Evolutionary conservation across 2,113 vertebrate genomes (phyloP), one percentile per base, ranked within the genome.

Genomic region (Falcunculus frontatus): DNA sequence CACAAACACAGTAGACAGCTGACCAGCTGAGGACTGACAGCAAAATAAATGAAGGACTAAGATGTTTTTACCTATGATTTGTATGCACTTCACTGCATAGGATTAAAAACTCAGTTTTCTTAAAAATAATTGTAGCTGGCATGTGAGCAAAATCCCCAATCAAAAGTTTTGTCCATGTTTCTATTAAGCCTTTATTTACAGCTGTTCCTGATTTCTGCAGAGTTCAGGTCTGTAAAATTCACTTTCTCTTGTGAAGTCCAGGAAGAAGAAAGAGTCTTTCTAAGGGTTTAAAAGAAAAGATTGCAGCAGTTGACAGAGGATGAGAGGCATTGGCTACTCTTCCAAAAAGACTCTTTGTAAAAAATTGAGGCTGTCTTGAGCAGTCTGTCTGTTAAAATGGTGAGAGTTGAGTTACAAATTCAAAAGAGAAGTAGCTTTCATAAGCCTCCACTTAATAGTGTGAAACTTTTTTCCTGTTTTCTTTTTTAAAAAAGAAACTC

Each of bases 391-490:
- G n/a, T 88, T 89, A 25, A 93, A 84, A 56, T 49, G 39, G 22
- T 55, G 81, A 49, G 68, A 92, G 62, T 69, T 95, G 55, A 84
- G 49, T 85, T 95, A 91, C 35, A 88, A 53, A 87, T 89, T 69
- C 13, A 16, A 63, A 76, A 88, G 59, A 85, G 62, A 76, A 92
- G 47, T 46, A 86, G 76, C 44, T 92, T 92, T 96, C 80, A 56
- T 81, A 82, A 76, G 55, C 21, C 32, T 93, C 91, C 59, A 57
- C 50, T 91, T 85, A 85, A 73, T 79, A 87, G 69, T 57, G 59
- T 70, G 74, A 93, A 93, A 84, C 63, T 74, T 86, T 62, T 57
- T 90, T 86, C 50, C 64, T 63, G n/a, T 65, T 75, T 89, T 79
- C 46, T 64, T 75, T 74, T 55, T 26, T 4, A 6, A 60, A 76